Evolutionary conservation across 1,140 invertebrate genomes (phyloP).

Genomic region (Drosophila tsacasi): DNA sequence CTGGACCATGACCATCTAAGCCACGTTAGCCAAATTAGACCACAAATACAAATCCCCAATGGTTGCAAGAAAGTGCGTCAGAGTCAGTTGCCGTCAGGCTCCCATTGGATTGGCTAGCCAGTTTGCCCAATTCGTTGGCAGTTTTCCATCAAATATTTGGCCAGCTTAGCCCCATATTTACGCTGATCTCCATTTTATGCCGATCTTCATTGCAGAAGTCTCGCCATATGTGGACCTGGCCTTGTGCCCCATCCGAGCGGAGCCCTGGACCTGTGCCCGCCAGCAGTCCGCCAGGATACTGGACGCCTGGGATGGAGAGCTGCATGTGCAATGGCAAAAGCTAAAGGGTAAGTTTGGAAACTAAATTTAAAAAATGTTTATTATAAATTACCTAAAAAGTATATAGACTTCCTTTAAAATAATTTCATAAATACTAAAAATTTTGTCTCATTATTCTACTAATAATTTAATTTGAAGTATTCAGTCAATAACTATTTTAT

Average conservation of each 20-base stretch:
- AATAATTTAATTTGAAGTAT: too few species aligned
- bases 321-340: slow-evolving; percentile 77
- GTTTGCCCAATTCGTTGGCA: slow-evolving; percentile 33
- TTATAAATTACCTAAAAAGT: too few species aligned
- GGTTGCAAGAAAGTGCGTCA: slow-evolving; percentile 30
- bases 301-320: slow-evolving; percentile 74
- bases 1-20: slow-evolving; percentile 52
- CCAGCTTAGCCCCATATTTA: slow-evolving; percentile 17
- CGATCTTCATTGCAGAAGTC: slow-evolving; percentile 64
- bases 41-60: slow-evolving; percentile 61
- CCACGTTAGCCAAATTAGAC: slow-evolving; percentile 64
- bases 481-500: too few species aligned
- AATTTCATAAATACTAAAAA: too few species aligned
- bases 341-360: slow-evolving; percentile 67
- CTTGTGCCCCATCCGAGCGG: slow-evolving; percentile 72
- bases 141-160: slow-evolving; percentile 23
- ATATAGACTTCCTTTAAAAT: too few species aligned
- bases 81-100: neutral
- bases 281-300: slow-evolving; percentile 74
- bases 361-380: neutral
- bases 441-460: too few species aligned
- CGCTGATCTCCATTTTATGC: slow-evolving; percentile 9
- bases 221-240: slow-evolving; percentile 80
- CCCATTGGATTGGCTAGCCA: neutral
- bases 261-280: slow-evolving; percentile 81